Base-by-base conservation (phyloP, 2,113 vertebrate species). In the Tretioscincus oriximinensis region DNA sequence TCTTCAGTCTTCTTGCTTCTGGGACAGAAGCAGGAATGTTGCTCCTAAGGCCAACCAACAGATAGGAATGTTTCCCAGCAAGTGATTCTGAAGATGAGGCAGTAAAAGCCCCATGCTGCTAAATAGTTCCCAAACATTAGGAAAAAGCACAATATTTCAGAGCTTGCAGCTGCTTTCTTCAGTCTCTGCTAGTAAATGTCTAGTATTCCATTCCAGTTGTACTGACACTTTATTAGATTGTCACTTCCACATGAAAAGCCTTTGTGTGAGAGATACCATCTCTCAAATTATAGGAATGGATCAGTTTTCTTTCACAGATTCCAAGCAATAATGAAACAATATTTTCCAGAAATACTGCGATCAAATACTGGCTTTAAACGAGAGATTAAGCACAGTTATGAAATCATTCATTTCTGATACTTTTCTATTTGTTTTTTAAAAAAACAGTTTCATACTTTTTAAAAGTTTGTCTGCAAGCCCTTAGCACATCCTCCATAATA, bases 231-330 rank as follows among this genome's bases (percentile, higher is more conserved):
- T 2, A 66, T 73, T 86, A 7, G 0, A 87, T 85, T 71, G 80
- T 73, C 16, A 10, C 79, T 83, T 87, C 80, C 80, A 89, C 86
- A 61, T 26, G 68, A 90, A 80, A 86, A 89, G 71, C 80, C 77
- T 85, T 88, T 77, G 85, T 76, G 83, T 60, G 80, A 88, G 81
- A 76, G 68, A 84, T 60, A 77, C 24, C 82, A 54, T 10, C 21
- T 84, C 79, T 77, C 41, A 1, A 21, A 20, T 65, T 84, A 83
- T 80, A 68, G 88, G 12, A 3, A 29, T 2, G 1, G 82, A 89
- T 93, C 91, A 89, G 88, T 94, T 87, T 93, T 85, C 84, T 90
- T 70, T 67, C 78, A 90, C 16, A 68, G 89, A 89, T 92, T 93
- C 81, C 88, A 90, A 89, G 92, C 91, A 92, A 80, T 92, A 61